Conservation (phyloP, 2,113 vertebrate species). For the Addax nasomaculatus region DNA sequence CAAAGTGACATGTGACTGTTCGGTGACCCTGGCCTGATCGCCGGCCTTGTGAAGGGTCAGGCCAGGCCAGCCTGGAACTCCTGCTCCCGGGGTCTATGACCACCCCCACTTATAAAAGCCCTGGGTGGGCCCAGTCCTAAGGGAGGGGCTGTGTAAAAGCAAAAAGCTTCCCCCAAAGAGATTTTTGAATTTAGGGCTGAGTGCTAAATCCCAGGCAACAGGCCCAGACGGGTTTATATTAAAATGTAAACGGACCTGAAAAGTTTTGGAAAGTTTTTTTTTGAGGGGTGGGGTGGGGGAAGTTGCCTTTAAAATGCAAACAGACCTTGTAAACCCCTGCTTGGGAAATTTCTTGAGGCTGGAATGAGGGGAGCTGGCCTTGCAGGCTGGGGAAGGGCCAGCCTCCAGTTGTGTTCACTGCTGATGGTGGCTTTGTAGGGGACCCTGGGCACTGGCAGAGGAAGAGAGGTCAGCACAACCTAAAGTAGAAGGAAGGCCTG, state of each 20-base stretch:
- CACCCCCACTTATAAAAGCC: not conserved
- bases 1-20: constrained; percentile 53
- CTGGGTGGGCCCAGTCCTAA: not conserved
- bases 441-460: not conserved
- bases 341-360: not conserved
- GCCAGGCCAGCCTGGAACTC: constrained; percentile 1
- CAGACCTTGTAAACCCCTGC: not conserved
- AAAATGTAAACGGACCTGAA: not conserved
- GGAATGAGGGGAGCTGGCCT: not conserved
- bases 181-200: not conserved
- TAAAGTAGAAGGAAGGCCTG: not conserved
- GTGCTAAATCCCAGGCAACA: not conserved
- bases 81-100: not conserved
- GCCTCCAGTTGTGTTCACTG: not conserved
- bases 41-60: not conserved
- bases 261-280: not conserved
- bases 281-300: not conserved
- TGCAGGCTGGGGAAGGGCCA: not conserved
- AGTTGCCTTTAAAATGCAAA: not conserved
- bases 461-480: not conserved
- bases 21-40: constrained; percentile 34
- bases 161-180: not conserved
- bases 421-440: not conserved
- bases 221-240: not conserved
- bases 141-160: not conserved